A percentile compares a stretch with the other conserved stretches of the same genome.
Conservation (phyloP, 1,140 invertebrate genomes). For the Trypoxylus dichotomus region DNA sequence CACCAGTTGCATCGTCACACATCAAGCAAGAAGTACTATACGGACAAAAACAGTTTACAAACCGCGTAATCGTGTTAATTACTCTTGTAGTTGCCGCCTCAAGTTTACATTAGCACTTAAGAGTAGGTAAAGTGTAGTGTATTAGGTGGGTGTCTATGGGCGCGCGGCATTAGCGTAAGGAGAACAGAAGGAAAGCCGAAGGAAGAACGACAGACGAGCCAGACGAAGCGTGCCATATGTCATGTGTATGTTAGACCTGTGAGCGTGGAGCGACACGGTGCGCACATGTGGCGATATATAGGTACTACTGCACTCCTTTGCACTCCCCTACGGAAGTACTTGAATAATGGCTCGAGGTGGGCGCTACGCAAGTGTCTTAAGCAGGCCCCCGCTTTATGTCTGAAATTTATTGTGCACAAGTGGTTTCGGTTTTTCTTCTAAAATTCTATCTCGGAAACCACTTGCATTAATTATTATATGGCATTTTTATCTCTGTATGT, state of each 20-base stretch:
- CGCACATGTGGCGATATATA: slow-evolving; percentile 15
- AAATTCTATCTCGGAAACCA: neutral
- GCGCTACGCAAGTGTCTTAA: slow-evolving; percentile 27
- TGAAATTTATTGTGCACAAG: slow-evolving; percentile 26
- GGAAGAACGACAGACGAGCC: slow-evolving; percentile 13
- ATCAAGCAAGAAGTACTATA: neutral
- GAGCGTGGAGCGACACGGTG: neutral
- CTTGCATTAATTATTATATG: neutral
- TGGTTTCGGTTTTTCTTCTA: slow-evolving; percentile 13
- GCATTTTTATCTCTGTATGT: neutral
- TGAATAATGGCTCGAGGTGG: slow-evolving; percentile 26
- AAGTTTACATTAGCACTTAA: slow-evolving; percentile 27
- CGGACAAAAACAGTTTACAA: slow-evolving; percentile 1
- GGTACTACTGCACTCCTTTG: neutral
- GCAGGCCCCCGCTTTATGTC: slow-evolving; percentile 15
- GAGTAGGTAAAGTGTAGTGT: neutral
- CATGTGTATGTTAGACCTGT: slow-evolving; percentile 28
- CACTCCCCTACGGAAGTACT: slow-evolving; percentile 29
- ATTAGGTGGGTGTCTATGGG: slow-evolving; percentile 24
- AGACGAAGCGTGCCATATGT: slow-evolving; percentile 30
- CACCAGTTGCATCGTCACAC: neutral
- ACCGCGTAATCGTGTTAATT: slow-evolving; percentile 23
- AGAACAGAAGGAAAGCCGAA: slow-evolving; percentile 18
- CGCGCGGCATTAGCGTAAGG: neutral
- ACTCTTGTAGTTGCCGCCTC: slow-evolving; percentile 8